Conservation (phyloP, 2,888 invertebrate genomes). For the Neoitamus cyanurus region DNA sequence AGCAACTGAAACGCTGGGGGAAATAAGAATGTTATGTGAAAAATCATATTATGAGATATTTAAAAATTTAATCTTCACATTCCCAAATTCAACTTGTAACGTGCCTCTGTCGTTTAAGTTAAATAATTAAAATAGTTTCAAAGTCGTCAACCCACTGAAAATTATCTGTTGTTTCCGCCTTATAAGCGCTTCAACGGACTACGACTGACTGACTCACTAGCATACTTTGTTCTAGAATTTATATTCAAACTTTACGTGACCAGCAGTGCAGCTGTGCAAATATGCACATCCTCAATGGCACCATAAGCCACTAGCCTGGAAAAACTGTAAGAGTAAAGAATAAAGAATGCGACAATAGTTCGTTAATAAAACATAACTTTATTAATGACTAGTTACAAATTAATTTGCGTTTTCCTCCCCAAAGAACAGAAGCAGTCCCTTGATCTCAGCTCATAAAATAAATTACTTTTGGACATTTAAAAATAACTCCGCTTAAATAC, state of each 20-base stretch:
- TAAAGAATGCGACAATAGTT: background rate
- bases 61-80: no score
- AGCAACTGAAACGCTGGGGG: no score
- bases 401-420: background rate
- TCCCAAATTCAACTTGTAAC: no score
- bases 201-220: background rate
- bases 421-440: background rate
- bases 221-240: background rate
- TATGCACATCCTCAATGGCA: background rate
- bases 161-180: no score
- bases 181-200: background rate
- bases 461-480: slow-evolving; percentile 15
- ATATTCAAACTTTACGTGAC: background rate
- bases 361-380: slow-evolving; percentile 37
- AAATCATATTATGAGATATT: no score
- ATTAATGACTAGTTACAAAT: slow-evolving; percentile 45
- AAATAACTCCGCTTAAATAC: slow-evolving; percentile 6
- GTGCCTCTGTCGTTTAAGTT: no score
- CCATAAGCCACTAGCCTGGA: background rate
- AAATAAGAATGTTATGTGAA: no score
- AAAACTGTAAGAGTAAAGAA: background rate
- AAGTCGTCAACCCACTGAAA: background rate
- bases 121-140: no score
- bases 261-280: background rate
- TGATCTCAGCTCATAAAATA: background rate